Evolutionary conservation across 1,140 invertebrate species (phyloP), one percentile per base, ranked within the genome.

Genomic region (Idris sp.): DNA sequence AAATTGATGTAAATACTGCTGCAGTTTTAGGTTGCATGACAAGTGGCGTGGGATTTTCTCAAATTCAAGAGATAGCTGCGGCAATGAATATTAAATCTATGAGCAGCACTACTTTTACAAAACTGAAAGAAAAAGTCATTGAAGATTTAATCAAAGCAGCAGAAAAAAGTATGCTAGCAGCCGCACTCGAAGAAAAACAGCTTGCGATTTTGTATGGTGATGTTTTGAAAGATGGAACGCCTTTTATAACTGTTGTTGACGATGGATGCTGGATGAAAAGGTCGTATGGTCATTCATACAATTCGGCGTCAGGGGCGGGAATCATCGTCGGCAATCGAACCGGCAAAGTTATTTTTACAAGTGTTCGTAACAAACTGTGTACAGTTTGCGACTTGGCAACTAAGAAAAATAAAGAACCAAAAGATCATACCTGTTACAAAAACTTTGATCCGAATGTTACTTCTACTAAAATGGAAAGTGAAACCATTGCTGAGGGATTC

Each of bases 331-430:
- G 86, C 0, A 43, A 48, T 26, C 49, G 76, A 19, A 83, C 83
- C 0, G 73, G 78, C 35, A 78, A 86, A 77, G 69, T 88, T 10
- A 67, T 89, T 0, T 86, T 8, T 8, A 9, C 16, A 9, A 6
- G 19, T 6, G 6, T 22, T 22, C 2, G 19, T 2, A 22, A 22
- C 19, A 22, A 22, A 22, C 2, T 16, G 4, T 36, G 35, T 9
- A 16, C 35, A 4, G 15, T 8, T 13, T 36, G 35, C 7, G 6
- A 13, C 4, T 80, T 61, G 54, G 84, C 13, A 82, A 74, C 4
- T 67, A 84, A 36, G 16, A n/a, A 8, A 8, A 1, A 4, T 36
- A 13, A 15, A 36, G 1, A 16, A 15, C 9, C 35, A n/a, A n/a
- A 13, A 16, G 7, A 13, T 4, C 35, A 36, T 18, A 1, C 2